phyloP scores from a whole-genome alignment of 2,113 vertebrate genomes.

The Synchiropus splendidus region DNA sequence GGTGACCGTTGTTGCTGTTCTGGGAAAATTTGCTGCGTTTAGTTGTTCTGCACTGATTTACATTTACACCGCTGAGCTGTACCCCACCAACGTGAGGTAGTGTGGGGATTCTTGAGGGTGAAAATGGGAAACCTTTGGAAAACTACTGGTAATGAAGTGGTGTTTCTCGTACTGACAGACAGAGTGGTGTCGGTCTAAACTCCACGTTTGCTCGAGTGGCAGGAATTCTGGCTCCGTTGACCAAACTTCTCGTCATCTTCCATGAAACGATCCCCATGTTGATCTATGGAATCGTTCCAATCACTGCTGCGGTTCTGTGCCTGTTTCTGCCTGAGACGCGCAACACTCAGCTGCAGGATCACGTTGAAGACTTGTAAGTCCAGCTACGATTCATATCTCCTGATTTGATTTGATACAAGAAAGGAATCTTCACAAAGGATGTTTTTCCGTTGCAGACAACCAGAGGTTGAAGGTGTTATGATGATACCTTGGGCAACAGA shows the following conservation, averaged over 20 bases:
- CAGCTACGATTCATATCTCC: too few species aligned
- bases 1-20: constrained; percentile 30
- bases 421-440: too few species aligned
- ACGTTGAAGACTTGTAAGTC: constrained; percentile 36
- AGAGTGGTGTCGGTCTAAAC: constrained; percentile 73
- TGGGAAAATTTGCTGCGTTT: constrained; percentile 47
- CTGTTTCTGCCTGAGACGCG: constrained; percentile 75
- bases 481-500: too few species aligned
- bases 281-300: constrained; percentile 63
- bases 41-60: constrained; percentile 31
- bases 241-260: constrained; percentile 65
- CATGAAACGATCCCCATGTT: constrained; percentile 67
- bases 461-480: too few species aligned
- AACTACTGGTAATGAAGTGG: not conserved
- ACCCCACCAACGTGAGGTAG: constrained; percentile 80
- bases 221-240: constrained; percentile 72
- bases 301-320: constrained; percentile 53
- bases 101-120: not conserved
- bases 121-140: too few species aligned
- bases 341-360: constrained; percentile 63
- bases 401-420: too few species aligned
- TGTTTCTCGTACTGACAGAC: constrained; percentile 50
- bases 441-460: too few species aligned
- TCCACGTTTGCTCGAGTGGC: constrained; percentile 64
- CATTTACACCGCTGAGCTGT: constrained; percentile 76